phyloP scores from a whole-genome alignment of 2,797 vertebrate species.

The Gallinago stenura region DNA sequence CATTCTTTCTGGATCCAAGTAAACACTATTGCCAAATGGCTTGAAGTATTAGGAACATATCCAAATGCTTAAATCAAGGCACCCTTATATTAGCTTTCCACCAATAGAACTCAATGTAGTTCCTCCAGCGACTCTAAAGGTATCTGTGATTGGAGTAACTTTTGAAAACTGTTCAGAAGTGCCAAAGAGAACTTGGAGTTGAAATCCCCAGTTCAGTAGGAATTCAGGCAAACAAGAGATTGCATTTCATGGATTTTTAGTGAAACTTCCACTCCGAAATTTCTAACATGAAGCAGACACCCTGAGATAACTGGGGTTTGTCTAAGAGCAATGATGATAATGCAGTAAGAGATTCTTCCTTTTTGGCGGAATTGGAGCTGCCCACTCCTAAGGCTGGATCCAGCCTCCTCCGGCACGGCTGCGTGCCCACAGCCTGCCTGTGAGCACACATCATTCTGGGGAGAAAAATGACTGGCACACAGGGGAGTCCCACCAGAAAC shows the following conservation, averaged over 20 bases:
- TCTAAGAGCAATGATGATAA: not conserved
- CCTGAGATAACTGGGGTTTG: not conserved
- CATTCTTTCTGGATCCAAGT: not conserved
- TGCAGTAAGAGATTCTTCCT: not conserved
- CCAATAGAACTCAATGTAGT: not conserved
- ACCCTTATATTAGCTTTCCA: not conserved
- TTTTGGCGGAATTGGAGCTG: not conserved
- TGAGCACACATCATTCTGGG: not conserved
- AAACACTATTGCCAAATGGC: not conserved
- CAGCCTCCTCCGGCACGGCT: not conserved
- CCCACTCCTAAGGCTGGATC: not conserved
- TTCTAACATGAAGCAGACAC: not conserved
- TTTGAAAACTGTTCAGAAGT: not conserved
- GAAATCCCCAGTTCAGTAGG: not conserved
- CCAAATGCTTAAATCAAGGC: not conserved
- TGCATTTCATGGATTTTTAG: not conserved
- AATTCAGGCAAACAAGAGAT: not conserved
- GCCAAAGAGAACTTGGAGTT: not conserved
- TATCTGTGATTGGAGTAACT: not conserved
- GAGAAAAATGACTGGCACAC: conserved; percentile 31
- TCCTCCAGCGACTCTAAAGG: not conserved
- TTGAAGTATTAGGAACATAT: not conserved
- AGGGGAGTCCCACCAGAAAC: conserved; percentile 10
- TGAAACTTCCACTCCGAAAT: not conserved
- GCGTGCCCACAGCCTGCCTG: not conserved